Conservation (phyloP, 23 tunicate species). For the Trididemnum miniatum region DNA sequence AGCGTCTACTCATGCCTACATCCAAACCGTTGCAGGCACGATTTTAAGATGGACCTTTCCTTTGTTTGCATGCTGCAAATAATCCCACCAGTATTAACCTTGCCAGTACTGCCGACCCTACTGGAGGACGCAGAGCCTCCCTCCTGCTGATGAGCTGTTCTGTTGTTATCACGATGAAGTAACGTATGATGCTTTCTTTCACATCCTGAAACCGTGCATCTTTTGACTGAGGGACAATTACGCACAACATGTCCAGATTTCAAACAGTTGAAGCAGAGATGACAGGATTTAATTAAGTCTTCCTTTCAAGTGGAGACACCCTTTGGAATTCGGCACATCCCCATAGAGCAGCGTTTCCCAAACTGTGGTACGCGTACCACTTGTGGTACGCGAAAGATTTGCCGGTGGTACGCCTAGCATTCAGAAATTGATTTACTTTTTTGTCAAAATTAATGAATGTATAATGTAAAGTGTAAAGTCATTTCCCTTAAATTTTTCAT, state of each 20-base stretch:
- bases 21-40: background rate
- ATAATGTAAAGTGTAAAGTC: no score
- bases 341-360: background rate
- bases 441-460: no score
- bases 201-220: background rate
- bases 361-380: background rate
- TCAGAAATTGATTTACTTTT: no score
- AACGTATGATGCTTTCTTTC: background rate
- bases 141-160: background rate
- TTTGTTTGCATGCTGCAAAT: background rate
- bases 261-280: background rate
- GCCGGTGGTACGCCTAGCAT: no score
- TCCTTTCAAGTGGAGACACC: background rate
- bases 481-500: no score
- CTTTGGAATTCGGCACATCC: background rate
- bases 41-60: background rate
- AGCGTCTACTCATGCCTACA: background rate
- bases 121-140: background rate
- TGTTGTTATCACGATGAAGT: background rate
- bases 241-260: background rate
- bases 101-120: background rate
- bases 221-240: background rate
- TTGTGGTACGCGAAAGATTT: no score
- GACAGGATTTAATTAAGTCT: background rate
- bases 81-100: background rate